Evolutionary conservation across 35 echinoderm and acorn worm species (phyloP).

Genomic region (Heliocidaris erythrogramma): DNA sequence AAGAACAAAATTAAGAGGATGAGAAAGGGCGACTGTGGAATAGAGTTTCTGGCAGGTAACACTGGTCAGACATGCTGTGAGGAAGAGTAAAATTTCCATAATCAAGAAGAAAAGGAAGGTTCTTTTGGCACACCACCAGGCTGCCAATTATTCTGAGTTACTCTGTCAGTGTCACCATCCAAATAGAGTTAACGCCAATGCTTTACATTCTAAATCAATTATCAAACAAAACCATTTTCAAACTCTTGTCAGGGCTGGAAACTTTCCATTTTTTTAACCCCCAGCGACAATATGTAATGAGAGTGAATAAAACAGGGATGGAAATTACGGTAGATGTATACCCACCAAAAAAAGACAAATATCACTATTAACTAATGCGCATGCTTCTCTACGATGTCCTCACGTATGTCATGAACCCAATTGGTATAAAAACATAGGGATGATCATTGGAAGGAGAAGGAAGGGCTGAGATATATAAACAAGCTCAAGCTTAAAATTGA

Average conservation of each 20-base stretch:
- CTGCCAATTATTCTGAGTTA: conserved; percentile 13
- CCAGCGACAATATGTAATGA: neutral
- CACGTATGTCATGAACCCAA: too few species aligned
- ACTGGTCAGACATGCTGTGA: conserved; percentile 7
- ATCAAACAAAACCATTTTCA: neutral
- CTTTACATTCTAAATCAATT: conserved; percentile 40
- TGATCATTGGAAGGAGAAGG: too few species aligned
- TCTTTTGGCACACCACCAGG: conserved; percentile 22
- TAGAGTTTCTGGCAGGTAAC: neutral
- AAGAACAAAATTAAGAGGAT: neutral
- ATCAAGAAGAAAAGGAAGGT: conserved; percentile 23
- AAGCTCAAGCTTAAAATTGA: neutral
- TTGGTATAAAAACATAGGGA: too few species aligned
- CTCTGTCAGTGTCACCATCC: neutral
- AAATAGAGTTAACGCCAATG: conserved; percentile 29
- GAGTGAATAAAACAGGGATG: neutral
- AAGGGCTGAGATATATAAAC: neutral
- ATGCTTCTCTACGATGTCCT: too few species aligned
- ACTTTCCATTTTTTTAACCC: neutral
- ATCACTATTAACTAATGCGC: neutral
- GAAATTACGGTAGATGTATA: neutral
- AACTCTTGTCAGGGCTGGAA: conserved; percentile 8
- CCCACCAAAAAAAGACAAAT: neutral
- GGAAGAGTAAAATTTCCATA: conserved; percentile 31
- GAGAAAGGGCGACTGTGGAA: neutral